Conservation (phyloP, 2,888 invertebrate species). For the Megalurothrips usitatus region DNA sequence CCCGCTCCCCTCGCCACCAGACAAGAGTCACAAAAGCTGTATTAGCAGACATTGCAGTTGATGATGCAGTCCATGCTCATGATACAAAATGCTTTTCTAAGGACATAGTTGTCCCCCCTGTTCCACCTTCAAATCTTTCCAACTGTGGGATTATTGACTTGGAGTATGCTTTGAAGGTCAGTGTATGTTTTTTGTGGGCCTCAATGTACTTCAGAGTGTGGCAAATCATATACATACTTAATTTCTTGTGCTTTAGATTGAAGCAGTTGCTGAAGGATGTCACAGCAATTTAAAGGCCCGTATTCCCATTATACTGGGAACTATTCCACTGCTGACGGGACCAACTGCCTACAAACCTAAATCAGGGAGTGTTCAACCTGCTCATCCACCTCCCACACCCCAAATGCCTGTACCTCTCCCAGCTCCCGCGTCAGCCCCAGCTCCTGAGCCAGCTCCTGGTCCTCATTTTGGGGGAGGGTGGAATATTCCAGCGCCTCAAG, state of each 20-base stretch:
- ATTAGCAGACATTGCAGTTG: constrained; percentile 61
- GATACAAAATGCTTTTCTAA: constrained; percentile 61
- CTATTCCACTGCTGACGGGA: constrained; percentile 58
- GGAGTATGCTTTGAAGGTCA: neutral
- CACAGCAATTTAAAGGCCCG: constrained; percentile 62
- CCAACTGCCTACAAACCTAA: constrained; percentile 30
- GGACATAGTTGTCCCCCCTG: constrained; percentile 62
- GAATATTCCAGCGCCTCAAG: neutral
- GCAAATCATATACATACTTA: constrained; percentile 53
- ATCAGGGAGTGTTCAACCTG: neutral
- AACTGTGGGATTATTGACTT: constrained; percentile 68
- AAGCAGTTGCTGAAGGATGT: constrained; percentile 59
- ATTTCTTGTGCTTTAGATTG: constrained; percentile 48
- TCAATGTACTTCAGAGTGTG: constrained; percentile 57
- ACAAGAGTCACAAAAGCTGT: constrained; percentile 56
- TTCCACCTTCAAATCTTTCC: constrained; percentile 71
- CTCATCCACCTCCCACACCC: neutral
- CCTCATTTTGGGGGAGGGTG: neutral
- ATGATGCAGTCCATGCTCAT: constrained; percentile 59
- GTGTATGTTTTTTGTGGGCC: neutral
- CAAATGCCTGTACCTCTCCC: neutral
- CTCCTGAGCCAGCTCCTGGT: neutral
- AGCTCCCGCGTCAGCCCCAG: neutral
- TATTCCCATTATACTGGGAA: constrained; percentile 68
- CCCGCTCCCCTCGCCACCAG: constrained; percentile 58